These are phyloP conservation scores for Fragum sueziense DNA, from an alignment of 2,888 invertebrate species.

Conservation along the genomic window DNA sequence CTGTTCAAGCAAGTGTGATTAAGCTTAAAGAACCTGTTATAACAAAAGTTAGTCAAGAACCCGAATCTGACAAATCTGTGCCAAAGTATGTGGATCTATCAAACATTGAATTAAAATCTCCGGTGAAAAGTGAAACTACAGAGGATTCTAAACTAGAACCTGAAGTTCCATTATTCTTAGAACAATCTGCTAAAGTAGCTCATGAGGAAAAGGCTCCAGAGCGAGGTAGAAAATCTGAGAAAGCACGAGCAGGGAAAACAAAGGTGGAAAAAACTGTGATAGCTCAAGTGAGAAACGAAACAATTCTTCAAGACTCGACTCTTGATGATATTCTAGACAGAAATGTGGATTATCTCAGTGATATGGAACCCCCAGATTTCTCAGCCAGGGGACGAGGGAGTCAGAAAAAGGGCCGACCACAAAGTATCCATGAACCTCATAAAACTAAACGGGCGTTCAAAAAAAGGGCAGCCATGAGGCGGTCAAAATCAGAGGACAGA, in stretches of 20 bases:
- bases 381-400: constrained; percentile 10
- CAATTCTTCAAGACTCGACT: constrained; percentile 49
- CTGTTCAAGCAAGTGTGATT: constrained; percentile 9
- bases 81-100: constrained; percentile 14
- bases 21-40: neutral
- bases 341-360: constrained; percentile 59
- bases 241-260: constrained; percentile 17
- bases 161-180: constrained; percentile 7
- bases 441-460: constrained; percentile 50
- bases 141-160: constrained; percentile 9
- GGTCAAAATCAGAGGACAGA: constrained; percentile 59
- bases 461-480: constrained; percentile 37
- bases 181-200: neutral
- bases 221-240: constrained; percentile 29
- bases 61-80: neutral
- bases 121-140: neutral
- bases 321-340: constrained; percentile 58
- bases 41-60: neutral
- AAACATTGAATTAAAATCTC: constrained; percentile 19
- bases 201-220: constrained; percentile 16
- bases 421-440: constrained; percentile 56
- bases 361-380: constrained; percentile 44
- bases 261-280: constrained; percentile 33
- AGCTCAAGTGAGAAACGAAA: constrained; percentile 39
- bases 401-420: constrained; percentile 44